A percentile compares a stretch with the other conserved stretches of the same genome.
These are phyloP conservation scores for Hirudinaria manillensis DNA, from an alignment of 2,888 invertebrate species.

Conservation along the genomic window DNA sequence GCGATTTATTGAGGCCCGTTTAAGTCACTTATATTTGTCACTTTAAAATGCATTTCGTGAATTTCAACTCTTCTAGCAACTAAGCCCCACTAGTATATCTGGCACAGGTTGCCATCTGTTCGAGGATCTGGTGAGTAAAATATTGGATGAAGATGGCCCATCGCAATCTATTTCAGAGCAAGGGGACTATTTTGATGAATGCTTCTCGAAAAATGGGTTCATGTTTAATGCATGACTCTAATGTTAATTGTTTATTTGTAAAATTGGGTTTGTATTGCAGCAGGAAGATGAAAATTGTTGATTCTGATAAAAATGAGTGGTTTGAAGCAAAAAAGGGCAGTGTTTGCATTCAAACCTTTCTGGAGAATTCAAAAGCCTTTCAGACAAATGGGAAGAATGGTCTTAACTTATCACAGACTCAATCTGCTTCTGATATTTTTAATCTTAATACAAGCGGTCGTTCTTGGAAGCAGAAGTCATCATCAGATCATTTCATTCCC, in stretches of 20 bases:
- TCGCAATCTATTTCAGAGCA: constrained; percentile 7
- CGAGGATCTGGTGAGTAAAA: constrained; percentile 35
- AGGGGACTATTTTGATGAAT: neutral
- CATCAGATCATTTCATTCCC: constrained; percentile 9
- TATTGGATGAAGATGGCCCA: constrained; percentile 32
- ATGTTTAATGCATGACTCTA: neutral
- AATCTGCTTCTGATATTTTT: constrained; percentile 7
- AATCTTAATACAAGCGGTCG: neutral
- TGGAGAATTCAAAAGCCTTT: neutral
- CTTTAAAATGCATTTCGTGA: too few relatives aligned
- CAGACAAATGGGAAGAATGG: neutral
- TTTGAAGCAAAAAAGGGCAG: neutral
- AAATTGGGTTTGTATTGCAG: constrained; percentile 1
- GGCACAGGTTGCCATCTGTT: constrained; percentile 25
- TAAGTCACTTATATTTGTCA: too few relatives aligned
- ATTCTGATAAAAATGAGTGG: neutral
- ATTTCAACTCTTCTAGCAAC: neutral
- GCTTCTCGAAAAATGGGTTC: neutral
- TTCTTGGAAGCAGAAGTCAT: constrained; percentile 16
- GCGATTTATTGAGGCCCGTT: too few relatives aligned
- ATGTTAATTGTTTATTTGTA: neutral
- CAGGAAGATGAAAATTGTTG: neutral
- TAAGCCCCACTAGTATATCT: neutral
- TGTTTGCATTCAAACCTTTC: neutral
- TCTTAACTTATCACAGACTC: neutral